A percentile compares a stretch with the other conserved stretches of the same genome.
Conservation (phyloP, 2,888 invertebrate genomes). For the Harmothoe impar region DNA sequence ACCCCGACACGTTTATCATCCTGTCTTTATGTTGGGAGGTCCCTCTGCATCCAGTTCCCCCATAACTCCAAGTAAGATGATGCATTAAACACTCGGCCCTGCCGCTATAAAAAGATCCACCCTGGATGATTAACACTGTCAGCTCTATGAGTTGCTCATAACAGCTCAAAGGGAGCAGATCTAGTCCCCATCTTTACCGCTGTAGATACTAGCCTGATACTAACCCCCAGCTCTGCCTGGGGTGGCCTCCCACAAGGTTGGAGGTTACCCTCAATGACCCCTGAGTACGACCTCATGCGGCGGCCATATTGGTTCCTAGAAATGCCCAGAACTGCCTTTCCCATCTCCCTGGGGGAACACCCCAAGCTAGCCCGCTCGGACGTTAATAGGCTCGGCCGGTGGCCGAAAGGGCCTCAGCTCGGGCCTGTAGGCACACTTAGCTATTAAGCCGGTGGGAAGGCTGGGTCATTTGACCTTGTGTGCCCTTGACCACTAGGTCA, state of each 20-base stretch:
- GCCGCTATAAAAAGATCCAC: background rate
- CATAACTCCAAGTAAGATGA: background rate
- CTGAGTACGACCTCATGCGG: background rate
- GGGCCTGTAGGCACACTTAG: conserved; percentile 11
- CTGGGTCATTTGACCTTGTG: conserved; percentile 27
- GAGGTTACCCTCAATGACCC: background rate
- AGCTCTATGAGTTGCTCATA: no score
- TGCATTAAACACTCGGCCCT: background rate
- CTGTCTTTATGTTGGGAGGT: background rate
- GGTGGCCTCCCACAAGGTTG: background rate
- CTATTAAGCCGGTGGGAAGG: background rate
- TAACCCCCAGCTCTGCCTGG: background rate
- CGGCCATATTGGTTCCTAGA: conserved; percentile 42
- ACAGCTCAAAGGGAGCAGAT: no score
- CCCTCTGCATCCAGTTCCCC: background rate
- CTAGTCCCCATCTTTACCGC: background rate
- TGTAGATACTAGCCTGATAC: conserved; percentile 1
- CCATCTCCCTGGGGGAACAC: conserved; percentile 14
- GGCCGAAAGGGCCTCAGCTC: background rate
- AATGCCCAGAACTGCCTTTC: conserved; percentile 5
- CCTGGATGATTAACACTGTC: background rate
- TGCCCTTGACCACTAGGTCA: conserved; percentile 26
- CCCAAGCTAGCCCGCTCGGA: background rate
- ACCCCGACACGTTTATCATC: no score
- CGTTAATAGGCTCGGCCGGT: conserved; percentile 9